phyloP scores from a whole-genome alignment of 1,140 invertebrate genomes.

The Teleogryllus occipitalis region DNA sequence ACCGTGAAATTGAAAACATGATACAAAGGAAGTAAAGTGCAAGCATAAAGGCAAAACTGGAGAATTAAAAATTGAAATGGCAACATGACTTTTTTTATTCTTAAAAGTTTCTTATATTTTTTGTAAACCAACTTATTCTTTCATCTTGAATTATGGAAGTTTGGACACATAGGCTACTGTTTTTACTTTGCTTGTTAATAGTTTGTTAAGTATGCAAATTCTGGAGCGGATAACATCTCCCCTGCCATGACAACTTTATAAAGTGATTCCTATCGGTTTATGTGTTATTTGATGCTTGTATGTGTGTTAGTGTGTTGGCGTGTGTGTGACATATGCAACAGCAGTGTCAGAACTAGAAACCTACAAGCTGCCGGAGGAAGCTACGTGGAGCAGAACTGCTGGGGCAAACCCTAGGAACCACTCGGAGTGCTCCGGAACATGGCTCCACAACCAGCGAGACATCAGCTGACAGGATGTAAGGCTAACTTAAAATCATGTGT shows the following conservation, averaged over 20 bases:
- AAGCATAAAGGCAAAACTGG: constrained; percentile 31
- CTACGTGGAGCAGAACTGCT: constrained; percentile 8
- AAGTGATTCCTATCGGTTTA: constrained; percentile 2
- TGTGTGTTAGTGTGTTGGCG: constrained; percentile 5
- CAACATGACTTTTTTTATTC: constrained; percentile 25
- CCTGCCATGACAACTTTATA: constrained; percentile 10
- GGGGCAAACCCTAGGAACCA: constrained; percentile 7
- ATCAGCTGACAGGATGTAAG: constrained; percentile 3
- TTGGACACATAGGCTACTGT: constrained; percentile 25
- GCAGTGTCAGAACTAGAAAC: constrained; percentile 10
- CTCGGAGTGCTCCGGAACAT: background rate
- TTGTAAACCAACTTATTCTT: constrained; percentile 23
- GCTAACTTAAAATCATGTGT: background rate
- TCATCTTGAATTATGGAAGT: constrained; percentile 19
- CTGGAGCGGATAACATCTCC: constrained; percentile 18
- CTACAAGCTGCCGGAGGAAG: constrained; percentile 14
- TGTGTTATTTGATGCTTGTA: background rate
- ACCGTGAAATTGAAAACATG: constrained; percentile 36
- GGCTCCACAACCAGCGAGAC: background rate
- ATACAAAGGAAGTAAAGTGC: constrained; percentile 31
- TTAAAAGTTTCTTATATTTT: constrained; percentile 15
- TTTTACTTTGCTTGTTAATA: constrained; percentile 13
- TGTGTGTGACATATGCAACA: background rate
- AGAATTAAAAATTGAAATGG: constrained; percentile 28
- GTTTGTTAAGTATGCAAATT: constrained; percentile 17